phyloP scores from a whole-genome alignment of 2,797 vertebrate species.

The Arnoldichthys spilopterus region DNA sequence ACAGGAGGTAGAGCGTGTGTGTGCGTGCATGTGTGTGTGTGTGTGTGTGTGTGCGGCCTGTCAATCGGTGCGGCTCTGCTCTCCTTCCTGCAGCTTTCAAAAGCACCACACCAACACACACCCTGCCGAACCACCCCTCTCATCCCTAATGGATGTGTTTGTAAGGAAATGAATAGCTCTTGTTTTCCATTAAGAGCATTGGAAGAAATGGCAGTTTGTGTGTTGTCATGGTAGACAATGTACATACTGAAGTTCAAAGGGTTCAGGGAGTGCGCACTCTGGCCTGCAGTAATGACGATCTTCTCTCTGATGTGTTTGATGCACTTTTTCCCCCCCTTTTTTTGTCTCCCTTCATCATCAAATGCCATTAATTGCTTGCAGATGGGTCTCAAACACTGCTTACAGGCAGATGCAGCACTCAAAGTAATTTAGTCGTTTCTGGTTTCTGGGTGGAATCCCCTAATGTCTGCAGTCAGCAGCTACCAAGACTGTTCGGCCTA shows the following conservation, averaged over 20 bases:
- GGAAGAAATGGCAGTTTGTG: conserved; percentile 53
- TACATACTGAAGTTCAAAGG: conserved; percentile 51
- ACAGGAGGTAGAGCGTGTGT: conserved; percentile 21
- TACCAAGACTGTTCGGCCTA: conserved; percentile 13
- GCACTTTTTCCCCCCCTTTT: conserved; percentile 14
- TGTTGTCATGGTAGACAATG: conserved; percentile 43
- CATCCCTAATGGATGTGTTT: conserved; percentile 54
- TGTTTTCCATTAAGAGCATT: conserved; percentile 57
- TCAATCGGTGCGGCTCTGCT: conserved; percentile 47
- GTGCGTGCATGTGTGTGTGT: conserved; percentile 5
- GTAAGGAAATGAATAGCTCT: conserved; percentile 57
- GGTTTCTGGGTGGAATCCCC: conserved; percentile 42
- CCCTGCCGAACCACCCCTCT: conserved; percentile 39
- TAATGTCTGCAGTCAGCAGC: conserved; percentile 30
- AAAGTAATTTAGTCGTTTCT: conserved; percentile 40
- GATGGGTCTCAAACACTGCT: conserved; percentile 41
- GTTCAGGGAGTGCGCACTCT: conserved; percentile 12
- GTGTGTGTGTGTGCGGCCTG: conserved; percentile 28
- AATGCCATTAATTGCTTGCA: conserved; percentile 53
- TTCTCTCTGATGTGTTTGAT: conserved; percentile 50
- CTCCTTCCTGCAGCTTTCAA: conserved; percentile 45
- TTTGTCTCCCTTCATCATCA: conserved; percentile 39
- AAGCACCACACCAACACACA: conserved; percentile 39
- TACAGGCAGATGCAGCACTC: conserved; percentile 51
- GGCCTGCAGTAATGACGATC: conserved; percentile 34